Percentiles rank a stretch among this genome's conserved stretches.
phyloP scores from a whole-genome alignment of 2,888 invertebrate species.

The Thymelicus acteon region DNA sequence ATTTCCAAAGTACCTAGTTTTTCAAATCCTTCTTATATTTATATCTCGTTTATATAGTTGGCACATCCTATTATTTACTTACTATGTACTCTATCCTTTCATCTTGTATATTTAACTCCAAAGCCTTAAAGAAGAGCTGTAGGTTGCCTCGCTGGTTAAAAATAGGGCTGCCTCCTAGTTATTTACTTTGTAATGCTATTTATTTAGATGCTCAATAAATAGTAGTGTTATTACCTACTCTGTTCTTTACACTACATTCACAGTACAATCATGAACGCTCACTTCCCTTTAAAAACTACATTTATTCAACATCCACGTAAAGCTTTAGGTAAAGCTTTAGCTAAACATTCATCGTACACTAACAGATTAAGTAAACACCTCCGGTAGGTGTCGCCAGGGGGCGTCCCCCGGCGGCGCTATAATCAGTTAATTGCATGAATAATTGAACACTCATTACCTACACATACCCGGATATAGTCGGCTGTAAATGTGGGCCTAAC shows the following conservation, averaged over 20 bases:
- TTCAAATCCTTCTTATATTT: no score
- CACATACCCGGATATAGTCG: conserved; percentile 41
- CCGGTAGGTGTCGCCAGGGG: conserved; percentile 40
- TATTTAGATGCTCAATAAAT: no score
- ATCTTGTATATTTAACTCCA: no score
- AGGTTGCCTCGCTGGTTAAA: no score
- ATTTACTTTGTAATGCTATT: no score
- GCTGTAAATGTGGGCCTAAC: conserved; percentile 11
- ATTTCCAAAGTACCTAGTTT: no score
- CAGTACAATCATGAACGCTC: background rate
- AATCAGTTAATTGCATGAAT: conserved; percentile 84
- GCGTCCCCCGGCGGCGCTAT: conserved; percentile 67
- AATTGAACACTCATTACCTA: conserved; percentile 72
- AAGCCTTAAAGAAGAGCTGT: no score
- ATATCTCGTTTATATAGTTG: no score
- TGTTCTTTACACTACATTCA: background rate
- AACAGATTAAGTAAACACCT: conserved; percentile 36
- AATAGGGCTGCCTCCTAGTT: no score
- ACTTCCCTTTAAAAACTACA: conserved; percentile 10
- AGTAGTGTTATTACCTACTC: no score
- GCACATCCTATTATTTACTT: no score
- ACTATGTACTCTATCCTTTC: no score
- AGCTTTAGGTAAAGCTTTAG: background rate
- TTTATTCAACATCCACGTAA: background rate
- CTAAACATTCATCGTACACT: conserved; percentile 23